These are phyloP conservation scores for Bombus terrestris DNA, from an alignment of 1,140 invertebrate species.

Conservation along the genomic window DNA sequence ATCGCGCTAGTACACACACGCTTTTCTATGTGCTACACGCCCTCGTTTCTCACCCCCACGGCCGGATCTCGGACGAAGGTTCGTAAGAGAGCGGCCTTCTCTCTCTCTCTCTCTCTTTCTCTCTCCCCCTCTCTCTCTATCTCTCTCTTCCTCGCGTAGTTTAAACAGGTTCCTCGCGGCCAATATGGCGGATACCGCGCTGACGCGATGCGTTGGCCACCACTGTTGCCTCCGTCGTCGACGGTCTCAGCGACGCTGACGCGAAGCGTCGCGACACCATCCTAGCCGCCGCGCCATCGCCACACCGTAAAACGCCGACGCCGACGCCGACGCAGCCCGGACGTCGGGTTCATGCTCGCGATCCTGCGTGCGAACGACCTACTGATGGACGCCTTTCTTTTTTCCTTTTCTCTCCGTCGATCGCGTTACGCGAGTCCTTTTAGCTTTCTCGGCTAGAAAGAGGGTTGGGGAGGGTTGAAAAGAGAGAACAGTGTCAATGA, in stretches of 20 bases:
- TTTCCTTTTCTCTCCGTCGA: no score
- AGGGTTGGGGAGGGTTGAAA: background rate
- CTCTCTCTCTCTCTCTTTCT: background rate
- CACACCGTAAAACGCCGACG: constrained; percentile 47
- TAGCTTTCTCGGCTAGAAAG: background rate
- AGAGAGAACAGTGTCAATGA: constrained; percentile 5
- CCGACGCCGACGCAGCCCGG: constrained; percentile 61
- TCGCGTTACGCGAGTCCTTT: background rate
- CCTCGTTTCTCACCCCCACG: constrained; percentile 30
- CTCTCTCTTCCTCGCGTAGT: background rate
- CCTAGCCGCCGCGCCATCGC: constrained; percentile 56
- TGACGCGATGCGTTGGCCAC: constrained; percentile 59
- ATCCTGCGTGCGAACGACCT: constrained; percentile 70
- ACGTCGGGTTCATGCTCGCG: constrained; percentile 48
- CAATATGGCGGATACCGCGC: constrained; percentile 66
- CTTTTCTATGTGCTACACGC: background rate
- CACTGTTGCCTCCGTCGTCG: constrained; percentile 54
- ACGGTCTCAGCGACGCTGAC: constrained; percentile 63
- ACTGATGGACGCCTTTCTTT: constrained; percentile 5
- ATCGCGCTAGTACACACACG: background rate
- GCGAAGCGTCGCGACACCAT: constrained; percentile 71
- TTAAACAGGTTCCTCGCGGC: constrained; percentile 23
- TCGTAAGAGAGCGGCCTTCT: background rate
- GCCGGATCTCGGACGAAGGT: background rate
- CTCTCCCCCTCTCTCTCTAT: background rate